phyloP scores from a whole-genome alignment of 2,113 vertebrate species.

The Misgurnus anguillicaudatus region DNA sequence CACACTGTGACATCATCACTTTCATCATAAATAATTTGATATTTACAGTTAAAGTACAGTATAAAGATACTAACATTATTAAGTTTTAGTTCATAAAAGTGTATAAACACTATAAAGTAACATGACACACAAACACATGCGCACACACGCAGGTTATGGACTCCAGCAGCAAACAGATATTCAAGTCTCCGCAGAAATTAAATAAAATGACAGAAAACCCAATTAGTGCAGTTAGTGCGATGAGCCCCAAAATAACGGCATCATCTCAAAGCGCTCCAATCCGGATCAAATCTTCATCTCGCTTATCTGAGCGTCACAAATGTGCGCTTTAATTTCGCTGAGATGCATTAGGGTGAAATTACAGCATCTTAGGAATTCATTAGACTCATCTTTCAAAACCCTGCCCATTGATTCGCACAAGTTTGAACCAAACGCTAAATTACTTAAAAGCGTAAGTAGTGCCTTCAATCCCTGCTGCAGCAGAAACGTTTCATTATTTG shows the following conservation, averaged over 20 bases:
- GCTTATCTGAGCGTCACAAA: slow-evolving; percentile 41
- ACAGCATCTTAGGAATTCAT: slow-evolving; percentile 31
- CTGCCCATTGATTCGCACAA: slow-evolving; percentile 37
- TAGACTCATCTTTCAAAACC: slow-evolving; percentile 30
- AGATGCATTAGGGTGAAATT: slow-evolving; percentile 44
- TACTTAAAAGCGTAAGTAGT: slow-evolving; percentile 41
- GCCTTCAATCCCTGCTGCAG: not conserved
- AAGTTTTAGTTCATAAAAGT: no score
- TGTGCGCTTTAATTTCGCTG: slow-evolving; percentile 40
- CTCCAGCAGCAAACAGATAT: slow-evolving; percentile 12
- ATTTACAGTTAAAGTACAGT: no score
- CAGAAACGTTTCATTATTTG: slow-evolving; percentile 39
- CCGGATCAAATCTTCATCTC: slow-evolving; percentile 15
- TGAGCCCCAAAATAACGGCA: slow-evolving; percentile 28
- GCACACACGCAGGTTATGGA: not conserved
- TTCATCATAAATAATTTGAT: no score
- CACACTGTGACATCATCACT: no score
- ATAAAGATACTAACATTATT: no score
- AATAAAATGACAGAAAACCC: slow-evolving; percentile 17
- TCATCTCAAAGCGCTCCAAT: slow-evolving; percentile 25
- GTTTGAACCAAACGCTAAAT: slow-evolving; percentile 38
- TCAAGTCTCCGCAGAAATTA: not conserved
- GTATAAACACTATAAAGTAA: no score
- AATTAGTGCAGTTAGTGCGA: slow-evolving; percentile 34
- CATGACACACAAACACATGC: not conserved